Percentiles rank a stretch among this genome's conserved stretches.
phyloP scores from a whole-genome alignment of 2,888 invertebrate genomes.

The Carcina quercana region DNA sequence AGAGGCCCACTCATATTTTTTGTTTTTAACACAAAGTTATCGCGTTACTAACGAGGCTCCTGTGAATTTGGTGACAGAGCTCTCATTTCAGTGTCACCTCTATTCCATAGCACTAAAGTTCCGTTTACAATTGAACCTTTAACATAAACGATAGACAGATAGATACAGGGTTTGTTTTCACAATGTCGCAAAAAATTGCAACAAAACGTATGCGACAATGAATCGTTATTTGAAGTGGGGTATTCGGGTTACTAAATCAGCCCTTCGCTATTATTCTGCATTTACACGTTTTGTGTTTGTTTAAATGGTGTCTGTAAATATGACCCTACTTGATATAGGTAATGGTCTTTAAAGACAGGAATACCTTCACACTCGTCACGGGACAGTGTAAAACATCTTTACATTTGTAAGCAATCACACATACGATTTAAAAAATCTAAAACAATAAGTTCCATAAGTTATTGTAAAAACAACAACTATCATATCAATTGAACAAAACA shows the following conservation, averaged over 20 bases:
- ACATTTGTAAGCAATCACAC: no score
- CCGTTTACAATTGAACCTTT: no score
- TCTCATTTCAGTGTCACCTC: neutral
- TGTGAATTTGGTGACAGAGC: neutral
- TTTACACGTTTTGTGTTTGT: neutral
- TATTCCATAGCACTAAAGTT: neutral
- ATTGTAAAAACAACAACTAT: no score
- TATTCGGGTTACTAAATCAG: conserved; percentile 35
- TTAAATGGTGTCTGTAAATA: neutral
- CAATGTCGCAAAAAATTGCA: conserved; percentile 35
- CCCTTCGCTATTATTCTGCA: conserved; percentile 25
- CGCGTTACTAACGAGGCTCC: neutral
- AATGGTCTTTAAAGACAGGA: no score
- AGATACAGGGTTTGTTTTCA: conserved; percentile 48
- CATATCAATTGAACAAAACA: no score
- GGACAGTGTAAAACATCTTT: no score
- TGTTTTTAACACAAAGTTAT: neutral
- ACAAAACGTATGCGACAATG: conserved; percentile 29
- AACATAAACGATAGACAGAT: conserved; percentile 33
- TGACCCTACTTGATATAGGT: no score
- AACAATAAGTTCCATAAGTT: no score
- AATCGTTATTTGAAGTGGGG: conserved; percentile 39
- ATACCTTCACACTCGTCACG: no score
- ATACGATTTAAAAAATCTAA: no score
- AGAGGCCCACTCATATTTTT: conserved; percentile 12